Conservation (phyloP, 2,888 invertebrate species). For the Hypomecis atomaria region DNA sequence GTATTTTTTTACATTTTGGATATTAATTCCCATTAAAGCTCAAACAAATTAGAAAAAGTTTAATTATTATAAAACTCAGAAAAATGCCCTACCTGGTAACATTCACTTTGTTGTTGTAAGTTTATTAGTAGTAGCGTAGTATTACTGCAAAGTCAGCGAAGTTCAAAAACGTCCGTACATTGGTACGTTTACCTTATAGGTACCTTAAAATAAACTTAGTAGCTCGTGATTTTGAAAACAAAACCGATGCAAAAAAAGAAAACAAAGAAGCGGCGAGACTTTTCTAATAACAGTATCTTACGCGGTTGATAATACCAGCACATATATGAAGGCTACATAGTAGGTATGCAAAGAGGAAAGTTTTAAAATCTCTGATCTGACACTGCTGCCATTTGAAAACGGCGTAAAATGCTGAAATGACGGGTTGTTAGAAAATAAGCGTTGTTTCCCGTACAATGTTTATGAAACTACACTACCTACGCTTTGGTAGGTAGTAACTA, state of each 20-base stretch:
- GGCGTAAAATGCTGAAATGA: constrained; percentile 59
- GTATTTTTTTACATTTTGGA: too few relatives aligned
- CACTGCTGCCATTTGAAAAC: constrained; percentile 53
- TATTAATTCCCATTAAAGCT: too few relatives aligned
- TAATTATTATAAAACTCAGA: too few relatives aligned
- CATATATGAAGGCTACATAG: constrained; percentile 14
- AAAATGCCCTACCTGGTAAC: too few relatives aligned
- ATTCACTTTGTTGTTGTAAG: too few relatives aligned
- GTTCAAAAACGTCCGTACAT: too few relatives aligned
- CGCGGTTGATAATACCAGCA: constrained; percentile 9
- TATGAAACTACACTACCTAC: constrained; percentile 52
- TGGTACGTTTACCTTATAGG: too few relatives aligned
- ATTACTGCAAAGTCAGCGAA: too few relatives aligned
- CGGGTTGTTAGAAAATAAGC: constrained; percentile 45
- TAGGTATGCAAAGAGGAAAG: constrained; percentile 31
- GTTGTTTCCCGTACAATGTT: constrained; percentile 58
- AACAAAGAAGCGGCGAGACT: constrained; percentile 15
- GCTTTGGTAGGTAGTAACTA: too few relatives aligned
- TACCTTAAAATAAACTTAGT: background rate
- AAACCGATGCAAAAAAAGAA: background rate
- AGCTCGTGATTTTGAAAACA: constrained; percentile 1
- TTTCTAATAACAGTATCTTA: constrained; percentile 26
- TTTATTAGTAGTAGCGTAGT: too few relatives aligned
- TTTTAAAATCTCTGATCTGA: constrained; percentile 31
- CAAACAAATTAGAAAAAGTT: too few relatives aligned